These are phyloP conservation scores for Hypanus sabinus DNA, from an alignment of 2,113 vertebrate species.

Conservation along the genomic window DNA sequence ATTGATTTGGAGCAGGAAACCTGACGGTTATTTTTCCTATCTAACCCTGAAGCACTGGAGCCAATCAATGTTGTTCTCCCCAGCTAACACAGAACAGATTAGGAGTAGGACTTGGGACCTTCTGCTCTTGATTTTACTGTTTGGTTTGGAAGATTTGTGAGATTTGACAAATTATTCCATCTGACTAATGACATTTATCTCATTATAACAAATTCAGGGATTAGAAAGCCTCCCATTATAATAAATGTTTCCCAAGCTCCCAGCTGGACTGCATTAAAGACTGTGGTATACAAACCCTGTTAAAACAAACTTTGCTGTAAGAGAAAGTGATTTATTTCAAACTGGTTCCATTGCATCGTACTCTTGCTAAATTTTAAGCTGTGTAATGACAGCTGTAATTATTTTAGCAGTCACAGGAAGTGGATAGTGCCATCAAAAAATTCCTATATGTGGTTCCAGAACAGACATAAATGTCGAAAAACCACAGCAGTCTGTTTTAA, in stretches of 20 bases:
- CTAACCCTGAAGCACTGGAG: background rate
- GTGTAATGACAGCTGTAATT: conserved; percentile 31
- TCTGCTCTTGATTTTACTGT: conserved; percentile 25
- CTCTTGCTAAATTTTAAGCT: background rate
- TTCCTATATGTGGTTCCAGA: conserved; percentile 29
- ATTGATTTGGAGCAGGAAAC: conserved; percentile 14
- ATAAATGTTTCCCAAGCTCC: conserved; percentile 37
- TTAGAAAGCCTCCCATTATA: conserved; percentile 34
- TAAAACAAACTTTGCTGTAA: conserved; percentile 27
- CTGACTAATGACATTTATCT: conserved; percentile 31
- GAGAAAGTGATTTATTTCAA: conserved; percentile 29
- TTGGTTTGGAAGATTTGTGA: conserved; percentile 32
- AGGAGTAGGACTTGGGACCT: background rate
- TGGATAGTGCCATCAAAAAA: conserved; percentile 31
- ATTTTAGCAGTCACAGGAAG: conserved; percentile 36
- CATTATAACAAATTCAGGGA: conserved; percentile 36
- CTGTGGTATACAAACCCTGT: conserved; percentile 15
- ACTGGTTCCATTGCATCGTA: background rate
- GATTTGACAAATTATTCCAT: conserved; percentile 28
- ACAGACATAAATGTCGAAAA: conserved; percentile 23
- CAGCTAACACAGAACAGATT: background rate
- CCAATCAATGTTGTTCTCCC: background rate
- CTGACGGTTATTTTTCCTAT: conserved; percentile 6
- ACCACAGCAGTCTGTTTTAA: conserved; percentile 24
- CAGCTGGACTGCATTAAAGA: conserved; percentile 35